Conservation (phyloP, 2,113 vertebrate genomes). For the Cynocephalus volans region DNA sequence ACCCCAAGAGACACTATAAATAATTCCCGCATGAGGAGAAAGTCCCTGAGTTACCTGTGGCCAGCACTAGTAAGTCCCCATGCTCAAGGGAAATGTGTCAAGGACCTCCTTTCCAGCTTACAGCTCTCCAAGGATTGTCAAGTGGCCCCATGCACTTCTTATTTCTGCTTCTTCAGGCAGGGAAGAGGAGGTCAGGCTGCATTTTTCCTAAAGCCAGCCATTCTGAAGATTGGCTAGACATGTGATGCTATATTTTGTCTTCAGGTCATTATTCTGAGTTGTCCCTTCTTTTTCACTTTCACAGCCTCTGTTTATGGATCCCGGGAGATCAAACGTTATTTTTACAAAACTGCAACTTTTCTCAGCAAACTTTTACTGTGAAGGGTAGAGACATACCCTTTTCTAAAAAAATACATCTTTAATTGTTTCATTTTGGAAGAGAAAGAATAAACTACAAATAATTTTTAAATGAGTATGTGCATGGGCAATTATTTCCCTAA, state of each 20-base stretch:
- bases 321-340: slow-evolving; percentile 4
- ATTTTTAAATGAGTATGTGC: slow-evolving; percentile 61
- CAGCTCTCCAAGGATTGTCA: background rate
- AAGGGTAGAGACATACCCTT: slow-evolving; percentile 14
- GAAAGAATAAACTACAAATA: slow-evolving; percentile 75
- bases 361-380: background rate
- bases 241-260: background rate
- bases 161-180: background rate
- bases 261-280: background rate
- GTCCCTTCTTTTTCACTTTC: background rate
- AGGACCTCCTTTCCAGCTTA: background rate
- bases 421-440: slow-evolving; percentile 67
- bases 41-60: background rate
- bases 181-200: background rate
- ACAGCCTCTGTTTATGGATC: background rate
- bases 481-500: slow-evolving; percentile 77
- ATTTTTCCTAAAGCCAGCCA: background rate
- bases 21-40: background rate
- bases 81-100: background rate
- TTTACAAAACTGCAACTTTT: slow-evolving; percentile 56
- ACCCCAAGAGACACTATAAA: background rate
- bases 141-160: background rate
- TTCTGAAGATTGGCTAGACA: background rate
- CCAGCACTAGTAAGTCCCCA: too few species aligned
- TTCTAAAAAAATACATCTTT: slow-evolving; percentile 3